These are phyloP conservation scores for Zosterops pallidus DNA, from an alignment of 2,113 vertebrate genomes.

Conservation along the genomic window DNA sequence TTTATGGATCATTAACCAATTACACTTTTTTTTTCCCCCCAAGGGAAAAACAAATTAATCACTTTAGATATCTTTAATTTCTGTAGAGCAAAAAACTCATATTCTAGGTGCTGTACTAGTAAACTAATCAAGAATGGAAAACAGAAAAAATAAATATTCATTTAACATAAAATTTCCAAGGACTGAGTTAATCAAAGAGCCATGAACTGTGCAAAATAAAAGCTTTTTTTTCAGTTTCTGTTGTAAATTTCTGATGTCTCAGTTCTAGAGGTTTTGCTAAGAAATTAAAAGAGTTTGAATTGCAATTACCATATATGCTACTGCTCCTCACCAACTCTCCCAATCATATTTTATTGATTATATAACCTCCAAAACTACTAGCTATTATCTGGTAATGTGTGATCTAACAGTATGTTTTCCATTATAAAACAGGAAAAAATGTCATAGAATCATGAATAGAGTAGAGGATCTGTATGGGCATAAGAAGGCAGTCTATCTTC, in stretches of 20 bases:
- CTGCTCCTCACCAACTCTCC: rapidly evolving
- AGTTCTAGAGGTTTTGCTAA: background rate
- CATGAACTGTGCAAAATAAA: background rate
- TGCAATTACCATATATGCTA: background rate
- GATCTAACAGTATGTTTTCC: background rate
- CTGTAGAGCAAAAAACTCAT: background rate
- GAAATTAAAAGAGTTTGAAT: background rate
- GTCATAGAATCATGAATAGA: background rate
- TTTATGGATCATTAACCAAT: background rate
- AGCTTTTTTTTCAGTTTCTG: background rate
- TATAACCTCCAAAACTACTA: background rate
- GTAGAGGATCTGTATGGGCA: rapidly evolving
- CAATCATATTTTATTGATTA: background rate
- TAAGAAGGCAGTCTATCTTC: background rate
- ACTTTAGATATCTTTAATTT: background rate
- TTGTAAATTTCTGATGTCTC: background rate
- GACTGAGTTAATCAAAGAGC: background rate
- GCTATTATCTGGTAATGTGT: background rate
- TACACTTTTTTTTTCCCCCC: background rate
- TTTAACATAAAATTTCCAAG: background rate
- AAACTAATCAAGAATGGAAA: background rate
- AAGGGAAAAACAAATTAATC: background rate
- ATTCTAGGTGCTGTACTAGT: background rate
- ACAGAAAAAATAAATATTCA: background rate
- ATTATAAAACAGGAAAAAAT: background rate